Evolutionary conservation across 2,113 vertebrate genomes (phyloP).

Genomic region (Brienomyrus brachyistius): DNA sequence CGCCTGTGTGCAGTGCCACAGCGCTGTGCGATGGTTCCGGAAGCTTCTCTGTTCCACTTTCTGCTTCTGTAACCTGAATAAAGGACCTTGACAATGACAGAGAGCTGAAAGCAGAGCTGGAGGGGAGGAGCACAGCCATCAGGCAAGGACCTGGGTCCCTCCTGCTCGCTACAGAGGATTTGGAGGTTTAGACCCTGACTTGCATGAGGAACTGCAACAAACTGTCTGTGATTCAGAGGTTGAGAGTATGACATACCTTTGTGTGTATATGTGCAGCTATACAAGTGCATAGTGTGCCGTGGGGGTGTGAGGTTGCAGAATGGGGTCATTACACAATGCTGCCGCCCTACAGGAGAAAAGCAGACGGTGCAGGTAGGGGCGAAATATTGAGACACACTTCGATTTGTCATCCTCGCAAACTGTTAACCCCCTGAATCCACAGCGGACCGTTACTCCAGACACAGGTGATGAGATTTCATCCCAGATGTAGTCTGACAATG

Average conservation of each 20-base stretch:
- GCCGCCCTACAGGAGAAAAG: background rate
- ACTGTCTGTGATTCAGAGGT: background rate
- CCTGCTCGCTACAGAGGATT: background rate
- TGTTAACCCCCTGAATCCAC: background rate
- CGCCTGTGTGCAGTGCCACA: background rate
- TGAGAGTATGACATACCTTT: background rate
- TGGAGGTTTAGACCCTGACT: slow-evolving; percentile 3
- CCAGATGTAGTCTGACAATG: background rate
- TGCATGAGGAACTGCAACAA: background rate
- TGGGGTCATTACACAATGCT: background rate
- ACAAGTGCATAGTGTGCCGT: background rate
- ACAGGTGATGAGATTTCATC: background rate
- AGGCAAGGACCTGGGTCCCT: background rate
- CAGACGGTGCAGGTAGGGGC: background rate
- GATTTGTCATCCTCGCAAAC: background rate
- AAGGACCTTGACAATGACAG: slow-evolving; percentile 18
- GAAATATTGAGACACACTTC: background rate
- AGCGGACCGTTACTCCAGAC: background rate
- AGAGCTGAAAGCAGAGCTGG: background rate
- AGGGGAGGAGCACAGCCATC: background rate
- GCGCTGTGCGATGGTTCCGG: background rate
- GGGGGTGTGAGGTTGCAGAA: background rate
- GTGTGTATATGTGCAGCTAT: background rate
- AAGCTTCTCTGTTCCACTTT: slow-evolving; percentile 19
- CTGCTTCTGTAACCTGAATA: slow-evolving; percentile 21